These are phyloP conservation scores for Proteles cristata DNA, from an alignment of 2,113 vertebrate species.

Conservation along the genomic window DNA sequence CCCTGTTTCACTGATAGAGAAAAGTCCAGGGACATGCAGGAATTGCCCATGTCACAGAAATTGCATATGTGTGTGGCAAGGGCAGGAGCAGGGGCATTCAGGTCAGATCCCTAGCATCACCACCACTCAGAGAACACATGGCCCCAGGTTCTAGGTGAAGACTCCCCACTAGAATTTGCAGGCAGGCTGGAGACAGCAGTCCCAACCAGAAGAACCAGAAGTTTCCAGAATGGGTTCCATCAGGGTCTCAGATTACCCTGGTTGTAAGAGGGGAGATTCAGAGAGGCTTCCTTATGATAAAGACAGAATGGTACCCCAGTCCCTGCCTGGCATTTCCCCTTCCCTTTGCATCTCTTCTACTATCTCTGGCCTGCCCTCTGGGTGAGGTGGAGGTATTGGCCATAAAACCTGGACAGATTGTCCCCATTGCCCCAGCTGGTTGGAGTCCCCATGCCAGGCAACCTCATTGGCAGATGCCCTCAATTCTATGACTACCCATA, in stretches of 20 bases:
- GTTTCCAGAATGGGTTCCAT: background rate
- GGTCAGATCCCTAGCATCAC: background rate
- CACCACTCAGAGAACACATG: background rate
- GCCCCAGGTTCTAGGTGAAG: background rate
- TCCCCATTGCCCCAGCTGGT: background rate
- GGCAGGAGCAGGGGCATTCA: too few species aligned
- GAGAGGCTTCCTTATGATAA: too few species aligned
- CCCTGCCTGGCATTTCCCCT: background rate
- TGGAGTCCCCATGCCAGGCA: background rate
- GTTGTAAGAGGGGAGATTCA: background rate
- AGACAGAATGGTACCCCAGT: background rate
- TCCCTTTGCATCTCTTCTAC: background rate
- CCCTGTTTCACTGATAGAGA: background rate
- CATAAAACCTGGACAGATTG: background rate
- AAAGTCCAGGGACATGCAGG: background rate
- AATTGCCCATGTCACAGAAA: too few species aligned
- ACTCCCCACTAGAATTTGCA: background rate
- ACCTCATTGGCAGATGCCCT: background rate
- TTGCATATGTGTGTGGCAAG: too few species aligned
- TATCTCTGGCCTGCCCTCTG: accelerated
- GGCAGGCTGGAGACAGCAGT: background rate
- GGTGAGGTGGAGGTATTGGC: background rate
- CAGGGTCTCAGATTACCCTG: background rate
- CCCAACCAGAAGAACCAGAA: too few species aligned
- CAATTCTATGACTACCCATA: background rate